Evolutionary conservation across 1,140 invertebrate genomes (phyloP), one percentile per base, ranked within the genome.

Genomic region (Micrasema longulum): DNA sequence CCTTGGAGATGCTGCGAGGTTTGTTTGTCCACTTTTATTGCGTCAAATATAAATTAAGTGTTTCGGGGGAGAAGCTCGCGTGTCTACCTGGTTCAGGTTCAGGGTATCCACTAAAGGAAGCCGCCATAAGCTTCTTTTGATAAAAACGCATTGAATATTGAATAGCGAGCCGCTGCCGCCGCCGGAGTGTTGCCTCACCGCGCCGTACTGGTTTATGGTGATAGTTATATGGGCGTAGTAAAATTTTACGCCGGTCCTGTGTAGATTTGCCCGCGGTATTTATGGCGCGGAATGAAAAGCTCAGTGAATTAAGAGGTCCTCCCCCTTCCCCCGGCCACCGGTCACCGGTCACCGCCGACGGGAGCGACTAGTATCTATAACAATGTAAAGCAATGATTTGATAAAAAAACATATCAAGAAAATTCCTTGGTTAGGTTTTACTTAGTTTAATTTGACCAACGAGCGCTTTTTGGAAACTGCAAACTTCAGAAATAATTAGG

Each of bases 181-280:
- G 26, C 26, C 26, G 7, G 26, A 7, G 26, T n/a, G n/a, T n/a
- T n/a, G n/a, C n/a, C n/a, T n/a, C n/a, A n/a, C n/a, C 65, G 68
- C 41, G 26, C 57, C 23, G 26, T 72, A 75, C 74, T 36, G 66
- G 67, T 75, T 75, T 75, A 75, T 72, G 70, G 64, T 75, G 74
- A 75, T 75, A 75, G 69, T 75, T 75, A 75, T 75, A 75, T 72
- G 53, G 74, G 36, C 60, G 70, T 55, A 75, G 70, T 75, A 75
- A 75, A 75, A 57, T 50, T 75, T 66, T 69, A 75, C 70, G 66
- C 70, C 66, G 45, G 74, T 67, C 53, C 66, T 50, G 60, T 60
- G 70, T 72, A 70, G 72, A 75, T 75, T 71, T 50, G 36, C 63
- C 67, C 48, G 66, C 16, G 69, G 74, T 69, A 72, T 75, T 72